A percentile compares a stretch with the other conserved stretches of the same genome.
phyloP scores from a whole-genome alignment of 2,113 vertebrate genomes.

The Epinephelus moara region DNA sequence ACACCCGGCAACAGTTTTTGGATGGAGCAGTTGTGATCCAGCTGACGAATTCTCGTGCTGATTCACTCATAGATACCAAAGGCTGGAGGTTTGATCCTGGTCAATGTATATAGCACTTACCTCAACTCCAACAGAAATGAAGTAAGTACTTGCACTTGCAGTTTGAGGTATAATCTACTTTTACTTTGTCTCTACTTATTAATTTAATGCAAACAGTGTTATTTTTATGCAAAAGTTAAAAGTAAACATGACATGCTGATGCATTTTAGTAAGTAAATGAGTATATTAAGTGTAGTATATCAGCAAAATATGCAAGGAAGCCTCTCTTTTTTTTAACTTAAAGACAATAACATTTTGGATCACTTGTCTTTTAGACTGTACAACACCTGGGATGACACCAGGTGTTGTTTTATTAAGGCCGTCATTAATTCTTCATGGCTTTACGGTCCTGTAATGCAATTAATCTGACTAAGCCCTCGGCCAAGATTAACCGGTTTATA shows the following conservation, averaged over 20 bases:
- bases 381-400: not conserved
- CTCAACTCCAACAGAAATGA: slow-evolving; percentile 77
- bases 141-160: slow-evolving; percentile 71
- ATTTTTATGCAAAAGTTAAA: not conserved
- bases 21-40: slow-evolving; percentile 64
- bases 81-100: slow-evolving; percentile 61
- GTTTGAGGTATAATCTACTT: not conserved
- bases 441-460: slow-evolving; percentile 54
- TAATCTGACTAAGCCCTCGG: slow-evolving; percentile 54
- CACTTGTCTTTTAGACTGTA: not conserved
- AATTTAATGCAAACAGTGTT: not conserved
- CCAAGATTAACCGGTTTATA: slow-evolving; percentile 56
- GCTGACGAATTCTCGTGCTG: slow-evolving; percentile 18
- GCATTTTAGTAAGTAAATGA: not conserved
- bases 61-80: slow-evolving; percentile 69
- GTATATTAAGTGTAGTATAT: not conserved
- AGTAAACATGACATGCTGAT: not conserved
- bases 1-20: slow-evolving; percentile 47
- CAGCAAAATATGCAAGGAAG: not conserved
- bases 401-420: slow-evolving; percentile 36
- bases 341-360: not conserved
- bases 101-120: slow-evolving; percentile 75
- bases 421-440: slow-evolving; percentile 40
- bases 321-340: not conserved
- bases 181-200: not conserved